Evolutionary conservation across 2,113 vertebrate genomes (phyloP).

Genomic region (Kobus ellipsiprymnus): DNA sequence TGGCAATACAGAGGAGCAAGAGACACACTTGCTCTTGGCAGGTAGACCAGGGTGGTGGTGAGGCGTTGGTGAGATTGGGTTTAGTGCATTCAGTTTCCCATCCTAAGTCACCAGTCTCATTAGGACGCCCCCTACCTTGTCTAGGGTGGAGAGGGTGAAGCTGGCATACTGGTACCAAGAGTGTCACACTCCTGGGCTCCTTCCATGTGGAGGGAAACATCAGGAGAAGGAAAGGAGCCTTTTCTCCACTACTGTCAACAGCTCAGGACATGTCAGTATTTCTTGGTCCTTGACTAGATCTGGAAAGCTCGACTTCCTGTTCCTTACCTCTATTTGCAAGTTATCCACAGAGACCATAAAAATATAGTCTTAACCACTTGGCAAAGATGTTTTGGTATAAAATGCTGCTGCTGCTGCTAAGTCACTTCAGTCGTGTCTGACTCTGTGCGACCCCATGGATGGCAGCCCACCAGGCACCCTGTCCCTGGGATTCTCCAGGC

Average conservation of each 20-base stretch:
- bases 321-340: neutral
- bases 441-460: too few species aligned
- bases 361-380: neutral
- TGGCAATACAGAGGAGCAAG: neutral
- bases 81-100: accelerated
- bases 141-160: neutral
- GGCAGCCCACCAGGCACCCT: too few species aligned
- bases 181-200: accelerated
- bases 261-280: neutral
- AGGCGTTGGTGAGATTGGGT: accelerated
- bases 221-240: neutral
- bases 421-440: accelerated
- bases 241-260: neutral
- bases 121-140: neutral
- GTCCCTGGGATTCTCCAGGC: too few species aligned
- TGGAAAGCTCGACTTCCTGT: neutral
- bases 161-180: accelerated
- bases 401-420: neutral
- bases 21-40: accelerated
- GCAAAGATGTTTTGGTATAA: neutral
- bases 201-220: accelerated
- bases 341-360: neutral
- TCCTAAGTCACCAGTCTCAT: neutral
- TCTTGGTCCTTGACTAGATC: neutral
- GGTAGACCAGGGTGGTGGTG: accelerated